A percentile compares a stretch with the other conserved stretches of the same genome.
phyloP scores from a whole-genome alignment of 2,888 invertebrate genomes.

The Taenaris catops region DNA sequence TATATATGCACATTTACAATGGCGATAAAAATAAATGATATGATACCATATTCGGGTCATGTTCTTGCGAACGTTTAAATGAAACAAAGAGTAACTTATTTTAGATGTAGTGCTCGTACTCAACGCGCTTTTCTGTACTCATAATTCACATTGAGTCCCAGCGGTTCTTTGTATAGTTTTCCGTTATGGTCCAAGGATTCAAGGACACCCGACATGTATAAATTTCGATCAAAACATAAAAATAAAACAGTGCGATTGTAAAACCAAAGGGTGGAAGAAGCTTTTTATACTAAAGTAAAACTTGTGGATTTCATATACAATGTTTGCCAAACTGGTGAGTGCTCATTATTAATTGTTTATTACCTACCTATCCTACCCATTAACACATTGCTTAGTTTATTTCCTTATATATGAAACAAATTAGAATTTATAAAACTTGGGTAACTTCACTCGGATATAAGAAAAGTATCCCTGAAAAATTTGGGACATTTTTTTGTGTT shows the following conservation, averaged over 20 bases:
- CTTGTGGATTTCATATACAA: constrained; percentile 28
- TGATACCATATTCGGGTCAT: constrained; percentile 33
- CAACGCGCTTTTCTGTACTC: constrained; percentile 51
- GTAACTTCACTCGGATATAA: too few relatives aligned
- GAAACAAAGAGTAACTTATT: constrained; percentile 65
- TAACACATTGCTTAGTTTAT: too few relatives aligned
- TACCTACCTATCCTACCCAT: too few relatives aligned
- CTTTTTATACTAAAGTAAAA: constrained; percentile 10
- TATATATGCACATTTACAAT: constrained; percentile 5
- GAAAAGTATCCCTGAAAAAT: too few relatives aligned
- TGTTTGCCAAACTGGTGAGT: constrained; percentile 69
- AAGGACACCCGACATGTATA: constrained; percentile 63
- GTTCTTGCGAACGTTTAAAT: constrained; percentile 35
- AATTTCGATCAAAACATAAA: constrained; percentile 46
- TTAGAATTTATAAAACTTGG: too few relatives aligned
- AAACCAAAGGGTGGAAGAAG: constrained; percentile 26
- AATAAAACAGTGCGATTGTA: constrained; percentile 34
- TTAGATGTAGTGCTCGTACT: constrained; percentile 56
- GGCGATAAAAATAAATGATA: constrained; percentile 20
- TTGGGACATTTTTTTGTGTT: too few relatives aligned
- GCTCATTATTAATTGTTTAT: too few relatives aligned
- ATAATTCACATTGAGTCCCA: constrained; percentile 70
- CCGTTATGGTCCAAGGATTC: constrained; percentile 58
- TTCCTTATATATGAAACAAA: too few relatives aligned
- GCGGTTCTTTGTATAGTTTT: constrained; percentile 54